phyloP scores from a whole-genome alignment of 2,113 vertebrate genomes.

The Sinocyclocheilus maitianheensis region DNA sequence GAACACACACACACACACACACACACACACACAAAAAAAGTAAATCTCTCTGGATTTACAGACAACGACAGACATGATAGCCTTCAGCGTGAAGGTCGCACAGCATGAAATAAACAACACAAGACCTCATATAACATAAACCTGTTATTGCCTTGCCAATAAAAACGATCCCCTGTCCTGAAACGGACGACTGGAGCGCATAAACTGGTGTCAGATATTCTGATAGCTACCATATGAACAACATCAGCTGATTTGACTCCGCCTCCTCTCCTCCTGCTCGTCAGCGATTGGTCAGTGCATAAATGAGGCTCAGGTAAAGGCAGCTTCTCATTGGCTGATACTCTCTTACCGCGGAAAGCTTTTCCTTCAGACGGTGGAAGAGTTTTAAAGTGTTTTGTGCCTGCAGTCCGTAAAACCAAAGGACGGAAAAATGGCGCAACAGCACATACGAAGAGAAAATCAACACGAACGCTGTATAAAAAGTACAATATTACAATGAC shows the following conservation, averaged over 20 bases:
- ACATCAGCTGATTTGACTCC: constrained; percentile 59
- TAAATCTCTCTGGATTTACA: constrained; percentile 23
- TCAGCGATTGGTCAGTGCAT: constrained; percentile 82
- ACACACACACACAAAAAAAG: too few relatives aligned
- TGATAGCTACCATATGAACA: constrained; percentile 64
- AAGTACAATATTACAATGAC: constrained; percentile 60
- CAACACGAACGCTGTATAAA: constrained; percentile 73
- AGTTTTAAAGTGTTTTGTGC: constrained; percentile 29
- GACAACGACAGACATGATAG: not conserved
- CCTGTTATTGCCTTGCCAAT: constrained; percentile 61
- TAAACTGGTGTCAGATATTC: constrained; percentile 77
- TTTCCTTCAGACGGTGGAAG: not conserved
- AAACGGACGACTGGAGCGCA: constrained; percentile 85
- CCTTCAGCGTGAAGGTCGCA: not conserved
- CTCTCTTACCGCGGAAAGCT: not conserved
- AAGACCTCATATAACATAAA: constrained; percentile 41
- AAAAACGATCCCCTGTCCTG: constrained; percentile 30
- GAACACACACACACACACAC: not conserved
- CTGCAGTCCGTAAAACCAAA: constrained; percentile 41
- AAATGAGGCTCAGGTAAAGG: constrained; percentile 71
- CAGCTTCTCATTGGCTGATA: constrained; percentile 14
- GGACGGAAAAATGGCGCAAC: constrained; percentile 30
- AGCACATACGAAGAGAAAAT: constrained; percentile 68
- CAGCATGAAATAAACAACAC: constrained; percentile 8
- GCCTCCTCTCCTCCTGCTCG: constrained; percentile 22